phyloP scores from a whole-genome alignment of 2,797 vertebrate species.

The Bryconaethiops microstoma region DNA sequence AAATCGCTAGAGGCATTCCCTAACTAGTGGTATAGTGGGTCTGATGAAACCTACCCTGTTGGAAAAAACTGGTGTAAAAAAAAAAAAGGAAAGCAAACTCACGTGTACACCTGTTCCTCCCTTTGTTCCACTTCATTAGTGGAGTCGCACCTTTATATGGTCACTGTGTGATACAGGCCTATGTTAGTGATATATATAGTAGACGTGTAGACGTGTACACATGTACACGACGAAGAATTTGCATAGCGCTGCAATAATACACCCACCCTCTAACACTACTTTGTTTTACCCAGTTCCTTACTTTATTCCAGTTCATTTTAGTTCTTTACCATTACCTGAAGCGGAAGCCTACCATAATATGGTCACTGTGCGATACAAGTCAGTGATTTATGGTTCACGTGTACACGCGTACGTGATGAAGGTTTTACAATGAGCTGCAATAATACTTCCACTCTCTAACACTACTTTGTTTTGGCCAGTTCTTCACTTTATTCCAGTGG shows the following conservation, averaged over 20 bases:
- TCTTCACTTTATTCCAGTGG: background rate
- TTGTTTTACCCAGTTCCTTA: background rate
- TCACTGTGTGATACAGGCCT: background rate
- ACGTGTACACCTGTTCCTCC: background rate
- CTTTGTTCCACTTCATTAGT: background rate
- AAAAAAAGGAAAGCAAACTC: background rate
- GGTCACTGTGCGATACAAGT: background rate
- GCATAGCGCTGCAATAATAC: background rate
- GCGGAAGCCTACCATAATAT: background rate
- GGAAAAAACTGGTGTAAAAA: background rate
- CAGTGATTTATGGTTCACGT: too few relatives aligned
- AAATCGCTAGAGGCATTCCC: background rate
- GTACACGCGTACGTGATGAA: background rate
- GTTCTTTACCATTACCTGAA: too few relatives aligned
- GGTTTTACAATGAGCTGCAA: background rate
- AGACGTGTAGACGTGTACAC: background rate
- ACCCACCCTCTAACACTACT: background rate
- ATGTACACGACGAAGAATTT: background rate
- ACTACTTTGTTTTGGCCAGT: background rate
- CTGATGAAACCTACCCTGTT: background rate
- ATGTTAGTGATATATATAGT: too few relatives aligned
- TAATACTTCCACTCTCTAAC: background rate
- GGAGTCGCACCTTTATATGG: background rate
- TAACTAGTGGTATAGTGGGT: background rate
- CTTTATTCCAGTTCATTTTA: background rate